These are phyloP conservation scores for Philaethria dido DNA, from an alignment of 2,888 invertebrate genomes.

Conservation along the genomic window DNA sequence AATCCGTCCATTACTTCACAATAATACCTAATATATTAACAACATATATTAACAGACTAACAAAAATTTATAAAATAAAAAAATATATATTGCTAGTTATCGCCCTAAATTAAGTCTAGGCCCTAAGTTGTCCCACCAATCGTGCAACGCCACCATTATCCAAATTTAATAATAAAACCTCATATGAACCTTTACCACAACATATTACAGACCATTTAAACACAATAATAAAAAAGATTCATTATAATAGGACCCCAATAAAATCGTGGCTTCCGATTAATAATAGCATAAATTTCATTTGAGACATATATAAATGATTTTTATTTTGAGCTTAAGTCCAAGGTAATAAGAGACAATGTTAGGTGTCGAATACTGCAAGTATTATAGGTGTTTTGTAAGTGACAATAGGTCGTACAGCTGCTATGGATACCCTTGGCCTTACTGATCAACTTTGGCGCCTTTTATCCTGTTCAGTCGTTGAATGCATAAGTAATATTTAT, in stretches of 20 bases:
- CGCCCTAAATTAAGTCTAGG: too few relatives aligned
- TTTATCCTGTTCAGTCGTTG: constrained; percentile 41
- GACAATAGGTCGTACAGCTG: constrained; percentile 67
- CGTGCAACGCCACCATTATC: not conserved
- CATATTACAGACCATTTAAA: constrained; percentile 9
- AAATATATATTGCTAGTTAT: too few relatives aligned
- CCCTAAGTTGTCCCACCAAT: too few relatives aligned
- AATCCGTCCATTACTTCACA: too few relatives aligned
- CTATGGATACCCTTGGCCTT: constrained; percentile 53
- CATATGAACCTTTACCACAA: constrained; percentile 2
- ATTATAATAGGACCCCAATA: constrained; percentile 55
- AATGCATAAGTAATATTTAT: constrained; percentile 40
- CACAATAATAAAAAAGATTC: constrained; percentile 45
- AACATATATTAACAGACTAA: too few relatives aligned
- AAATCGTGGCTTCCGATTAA: constrained; percentile 61
- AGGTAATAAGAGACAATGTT: constrained; percentile 46
- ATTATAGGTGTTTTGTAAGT: constrained; percentile 49
- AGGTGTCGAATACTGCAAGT: constrained; percentile 40
- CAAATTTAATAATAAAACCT: not conserved
- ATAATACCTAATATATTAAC: too few relatives aligned
- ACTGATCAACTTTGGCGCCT: constrained; percentile 49
- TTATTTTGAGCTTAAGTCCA: constrained; percentile 43
- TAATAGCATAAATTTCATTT: constrained; percentile 53
- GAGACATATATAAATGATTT: constrained; percentile 38
- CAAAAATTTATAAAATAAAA: too few relatives aligned